Percentiles rank a stretch among this genome's conserved stretches.
Conservation (phyloP, 2,888 invertebrate species). For the Drosophila nr. medialis region DNA sequence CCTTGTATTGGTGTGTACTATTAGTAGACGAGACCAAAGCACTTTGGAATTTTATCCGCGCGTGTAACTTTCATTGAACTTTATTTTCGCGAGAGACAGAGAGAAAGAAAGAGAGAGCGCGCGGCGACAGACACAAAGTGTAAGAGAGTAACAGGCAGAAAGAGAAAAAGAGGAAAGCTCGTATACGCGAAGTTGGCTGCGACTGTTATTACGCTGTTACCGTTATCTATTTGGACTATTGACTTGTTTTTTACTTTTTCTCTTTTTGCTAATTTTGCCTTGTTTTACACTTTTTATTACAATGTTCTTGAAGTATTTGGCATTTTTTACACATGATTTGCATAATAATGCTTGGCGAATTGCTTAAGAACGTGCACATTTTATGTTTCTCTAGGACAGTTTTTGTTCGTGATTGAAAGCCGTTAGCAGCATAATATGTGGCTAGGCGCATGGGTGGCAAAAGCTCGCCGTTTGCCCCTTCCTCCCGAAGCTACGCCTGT, state of each 20-base stretch:
- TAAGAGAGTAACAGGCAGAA: slow-evolving; percentile 21
- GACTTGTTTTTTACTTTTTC: slow-evolving; percentile 4
- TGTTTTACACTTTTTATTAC: slow-evolving; percentile 45
- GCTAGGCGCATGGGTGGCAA: slow-evolving; percentile 52
- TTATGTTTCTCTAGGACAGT: slow-evolving; percentile 34
- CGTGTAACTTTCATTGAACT: slow-evolving; percentile 73
- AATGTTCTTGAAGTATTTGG: slow-evolving; percentile 53
- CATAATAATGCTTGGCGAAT: slow-evolving; percentile 54
- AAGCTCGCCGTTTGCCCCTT: slow-evolving; percentile 65
- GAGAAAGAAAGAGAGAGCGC: slow-evolving; percentile 17
- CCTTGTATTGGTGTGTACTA: slow-evolving; percentile 69
- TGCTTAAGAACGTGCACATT: slow-evolving; percentile 53
- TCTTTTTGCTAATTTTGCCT: slow-evolving; percentile 38
- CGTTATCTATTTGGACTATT: slow-evolving; percentile 36
- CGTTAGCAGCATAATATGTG: slow-evolving; percentile 51
- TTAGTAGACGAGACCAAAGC: slow-evolving; percentile 58
- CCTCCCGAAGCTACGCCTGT: slow-evolving; percentile 64
- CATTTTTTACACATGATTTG: slow-evolving; percentile 69
- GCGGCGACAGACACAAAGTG: slow-evolving; percentile 16
- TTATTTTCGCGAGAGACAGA: slow-evolving; percentile 32
- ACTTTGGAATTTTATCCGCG: slow-evolving; percentile 73
- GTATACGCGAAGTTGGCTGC: slow-evolving; percentile 61
- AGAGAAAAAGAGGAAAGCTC: slow-evolving; percentile 50
- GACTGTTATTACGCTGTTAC: slow-evolving; percentile 60
- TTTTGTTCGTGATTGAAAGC: slow-evolving; percentile 48